Evolutionary conservation across 2,113 vertebrate genomes (phyloP).

Genomic region (Dendrocopos noguchii): DNA sequence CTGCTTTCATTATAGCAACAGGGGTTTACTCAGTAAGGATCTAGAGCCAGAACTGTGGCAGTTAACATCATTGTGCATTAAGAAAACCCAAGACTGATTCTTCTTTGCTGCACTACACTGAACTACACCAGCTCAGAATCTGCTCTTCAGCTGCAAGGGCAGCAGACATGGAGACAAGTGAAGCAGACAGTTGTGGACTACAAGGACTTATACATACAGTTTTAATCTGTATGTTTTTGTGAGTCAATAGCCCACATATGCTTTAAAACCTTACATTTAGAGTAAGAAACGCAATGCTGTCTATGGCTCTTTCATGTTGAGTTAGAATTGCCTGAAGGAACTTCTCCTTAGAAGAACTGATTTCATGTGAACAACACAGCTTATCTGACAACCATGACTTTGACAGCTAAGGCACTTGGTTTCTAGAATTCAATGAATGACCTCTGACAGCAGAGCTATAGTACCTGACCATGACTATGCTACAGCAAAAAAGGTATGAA

Average conservation of each 20-base stretch:
- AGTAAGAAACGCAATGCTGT: background rate
- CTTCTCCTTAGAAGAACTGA: background rate
- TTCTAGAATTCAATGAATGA: background rate
- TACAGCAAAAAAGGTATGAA: background rate
- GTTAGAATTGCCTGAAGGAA: background rate
- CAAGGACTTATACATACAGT: background rate
- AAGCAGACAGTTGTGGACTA: accelerated
- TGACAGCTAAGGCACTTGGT: background rate
- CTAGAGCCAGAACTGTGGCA: background rate
- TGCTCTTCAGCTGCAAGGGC: background rate
- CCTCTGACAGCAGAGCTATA: background rate
- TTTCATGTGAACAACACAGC: background rate
- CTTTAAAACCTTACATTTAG: background rate
- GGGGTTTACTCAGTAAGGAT: background rate
- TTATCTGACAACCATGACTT: background rate
- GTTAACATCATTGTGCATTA: background rate
- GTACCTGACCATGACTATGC: background rate
- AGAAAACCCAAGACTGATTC: background rate
- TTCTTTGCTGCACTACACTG: background rate
- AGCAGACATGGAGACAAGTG: background rate
- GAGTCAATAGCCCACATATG: background rate
- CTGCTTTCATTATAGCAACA: background rate
- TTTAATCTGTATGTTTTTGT: background rate
- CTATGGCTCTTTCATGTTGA: background rate
- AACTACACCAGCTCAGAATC: background rate